Percentiles rank a stretch among this genome's conserved stretches.
Conservation (phyloP, 2,888 invertebrate species). For the Rhorus exstirpatorius region DNA sequence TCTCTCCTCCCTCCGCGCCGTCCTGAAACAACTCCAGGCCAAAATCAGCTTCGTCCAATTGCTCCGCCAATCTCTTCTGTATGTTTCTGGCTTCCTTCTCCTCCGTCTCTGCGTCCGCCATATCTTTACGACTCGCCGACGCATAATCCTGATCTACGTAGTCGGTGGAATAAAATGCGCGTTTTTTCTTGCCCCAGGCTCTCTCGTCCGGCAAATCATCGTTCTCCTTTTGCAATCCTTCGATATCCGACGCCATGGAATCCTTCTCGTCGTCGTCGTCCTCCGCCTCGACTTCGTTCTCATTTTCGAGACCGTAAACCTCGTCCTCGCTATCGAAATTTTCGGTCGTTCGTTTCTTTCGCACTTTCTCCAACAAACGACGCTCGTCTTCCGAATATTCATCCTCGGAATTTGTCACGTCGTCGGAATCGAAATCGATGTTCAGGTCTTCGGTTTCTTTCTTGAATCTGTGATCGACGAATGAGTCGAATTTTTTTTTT, state of each 20-base stretch:
- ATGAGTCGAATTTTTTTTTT: no score
- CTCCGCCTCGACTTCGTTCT: slow-evolving; percentile 86
- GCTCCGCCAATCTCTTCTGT: slow-evolving; percentile 91
- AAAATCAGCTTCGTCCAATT: slow-evolving; percentile 93
- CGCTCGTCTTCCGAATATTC: slow-evolving; percentile 91
- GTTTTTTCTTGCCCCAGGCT: slow-evolving; percentile 95
- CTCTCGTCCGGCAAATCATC: slow-evolving; percentile 92
- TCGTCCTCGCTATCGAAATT: slow-evolving; percentile 88
- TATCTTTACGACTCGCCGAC: slow-evolving; percentile 88
- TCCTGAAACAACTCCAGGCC: slow-evolving; percentile 87
- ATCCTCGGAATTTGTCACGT: slow-evolving; percentile 91
- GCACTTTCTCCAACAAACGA: slow-evolving; percentile 88
- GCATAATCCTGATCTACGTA: slow-evolving; percentile 95
- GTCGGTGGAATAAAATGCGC: slow-evolving; percentile 94
- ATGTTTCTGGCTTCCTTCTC: slow-evolving; percentile 94
- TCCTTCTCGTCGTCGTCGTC: slow-evolving; percentile 87
- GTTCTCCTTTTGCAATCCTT: slow-evolving; percentile 89
- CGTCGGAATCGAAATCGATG: slow-evolving; percentile 87
- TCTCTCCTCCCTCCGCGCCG: slow-evolving; percentile 76
- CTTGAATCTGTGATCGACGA: slow-evolving; percentile 40
- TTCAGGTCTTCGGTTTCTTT: slow-evolving; percentile 52
- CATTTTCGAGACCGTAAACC: slow-evolving; percentile 87
- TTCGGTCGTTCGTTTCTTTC: slow-evolving; percentile 86
- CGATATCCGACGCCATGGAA: slow-evolving; percentile 90
- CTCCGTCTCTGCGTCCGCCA: slow-evolving; percentile 92